Evolutionary conservation across 2,888 invertebrate species (phyloP), one percentile per base, ranked within the genome.

Genomic region (Pyrrhia umbra): DNA sequence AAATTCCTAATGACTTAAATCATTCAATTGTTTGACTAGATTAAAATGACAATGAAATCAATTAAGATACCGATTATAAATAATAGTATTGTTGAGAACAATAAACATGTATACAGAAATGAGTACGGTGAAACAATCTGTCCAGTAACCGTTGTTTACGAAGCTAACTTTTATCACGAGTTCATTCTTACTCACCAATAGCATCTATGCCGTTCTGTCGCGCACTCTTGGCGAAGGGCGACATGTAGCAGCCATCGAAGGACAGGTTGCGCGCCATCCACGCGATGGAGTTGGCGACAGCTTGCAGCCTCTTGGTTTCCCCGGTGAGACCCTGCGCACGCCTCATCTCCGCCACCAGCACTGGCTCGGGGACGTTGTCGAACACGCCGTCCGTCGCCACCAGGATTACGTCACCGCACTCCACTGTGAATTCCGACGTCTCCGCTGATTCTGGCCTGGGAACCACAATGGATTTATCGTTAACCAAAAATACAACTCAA

Each of bases 361-460:
- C 96, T 77, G 97, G 97, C 85, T 98, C 98, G 67, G 99, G 98
- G 83, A 99, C 97, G 95, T 99, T 99, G 95, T 99, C 99, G 95
- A 99, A 99, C 59, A 99, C 98, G 56, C 99, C 99, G 93, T 99
- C 99, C 0, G 99, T 99, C 21, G 99, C 99, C 57, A 99, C 96
- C 39, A 99, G 96, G 85, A 99, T 98, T 55, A 98, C 98, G 92
- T 99, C 99, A 52, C 99, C 99, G 86, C 98, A 97, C 91, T 98
- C 97, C 52, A 98, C 98, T 2, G 96, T 96, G 90, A 99, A 98
- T 88, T 98, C 97, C 20, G 97, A 96, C 40, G 97, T 98, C 75
- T 98, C 97, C 18, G 99, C 99, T 50, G 98, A 97, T 85, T 98
- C 98, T 6, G 99, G 99, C 90, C 98, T 97, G 89, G 23, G 43